Conservation (phyloP, 1,140 invertebrate species). For the Melitaea cinxia region DNA sequence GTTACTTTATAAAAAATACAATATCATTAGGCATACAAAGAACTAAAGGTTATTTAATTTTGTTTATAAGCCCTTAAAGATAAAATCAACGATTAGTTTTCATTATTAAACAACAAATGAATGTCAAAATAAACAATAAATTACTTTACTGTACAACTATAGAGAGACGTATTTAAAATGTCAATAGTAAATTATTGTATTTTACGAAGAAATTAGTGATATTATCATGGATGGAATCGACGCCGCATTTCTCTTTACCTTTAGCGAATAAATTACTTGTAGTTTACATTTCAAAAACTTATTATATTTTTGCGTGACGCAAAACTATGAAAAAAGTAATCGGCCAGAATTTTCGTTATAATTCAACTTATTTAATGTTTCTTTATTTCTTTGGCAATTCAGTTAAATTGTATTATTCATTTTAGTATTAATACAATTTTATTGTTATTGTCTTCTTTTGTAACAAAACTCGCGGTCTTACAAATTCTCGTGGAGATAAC, state of each 20-base stretch:
- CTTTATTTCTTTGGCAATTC: slow-evolving; percentile 9
- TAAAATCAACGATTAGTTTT: no score
- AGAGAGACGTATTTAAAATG: background rate
- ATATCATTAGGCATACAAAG: background rate
- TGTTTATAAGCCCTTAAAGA: no score
- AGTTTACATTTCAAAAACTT: slow-evolving; percentile 12
- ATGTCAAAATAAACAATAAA: no score
- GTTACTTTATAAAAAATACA: slow-evolving; percentile 2
- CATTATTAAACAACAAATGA: no score
- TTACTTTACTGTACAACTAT: no score
- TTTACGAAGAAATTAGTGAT: slow-evolving; percentile 9
- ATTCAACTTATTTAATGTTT: background rate
- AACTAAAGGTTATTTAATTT: background rate
- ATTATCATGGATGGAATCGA: slow-evolving; percentile 9
- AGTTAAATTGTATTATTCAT: slow-evolving; percentile 16
- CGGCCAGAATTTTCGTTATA: slow-evolving; percentile 11
- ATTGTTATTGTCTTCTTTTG: background rate
- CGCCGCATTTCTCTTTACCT: slow-evolving; percentile 27
- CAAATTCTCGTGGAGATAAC: background rate
- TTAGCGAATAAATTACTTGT: slow-evolving; percentile 24
- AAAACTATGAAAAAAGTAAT: slow-evolving; percentile 26
- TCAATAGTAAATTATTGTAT: slow-evolving; percentile 4
- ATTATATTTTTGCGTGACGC: slow-evolving; percentile 24
- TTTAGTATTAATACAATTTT: slow-evolving; percentile 11
- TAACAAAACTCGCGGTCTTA: background rate